These are phyloP conservation scores for Drosophila sp. DNA, from an alignment of 1,140 invertebrate genomes.

Conservation along the genomic window DNA sequence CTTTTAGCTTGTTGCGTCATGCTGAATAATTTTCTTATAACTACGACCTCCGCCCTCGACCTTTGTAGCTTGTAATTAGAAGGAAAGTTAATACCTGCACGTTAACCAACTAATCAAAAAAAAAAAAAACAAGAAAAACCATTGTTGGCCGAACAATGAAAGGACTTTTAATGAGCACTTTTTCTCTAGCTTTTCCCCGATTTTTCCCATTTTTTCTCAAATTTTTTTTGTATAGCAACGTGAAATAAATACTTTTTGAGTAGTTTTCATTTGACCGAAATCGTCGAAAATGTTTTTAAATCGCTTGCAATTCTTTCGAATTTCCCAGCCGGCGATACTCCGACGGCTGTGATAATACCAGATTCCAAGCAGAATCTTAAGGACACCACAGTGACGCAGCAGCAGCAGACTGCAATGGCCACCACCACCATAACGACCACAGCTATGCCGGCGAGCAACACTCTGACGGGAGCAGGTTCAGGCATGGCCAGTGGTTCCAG, in stretches of 20 bases:
- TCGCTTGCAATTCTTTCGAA: neutral
- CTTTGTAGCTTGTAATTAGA: conserved; percentile 34
- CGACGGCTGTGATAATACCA: conserved; percentile 82
- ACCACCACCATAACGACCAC: conserved; percentile 72
- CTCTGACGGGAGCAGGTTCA: conserved; percentile 31
- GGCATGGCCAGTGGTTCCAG: conserved; percentile 38
- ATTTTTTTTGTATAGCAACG: conserved; percentile 2
- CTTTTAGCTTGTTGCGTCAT: conserved; percentile 15
- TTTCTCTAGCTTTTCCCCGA: conserved; percentile 1
- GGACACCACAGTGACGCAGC: conserved; percentile 72
- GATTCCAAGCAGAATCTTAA: conserved; percentile 82
- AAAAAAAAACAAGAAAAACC: neutral
- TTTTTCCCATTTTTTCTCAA: neutral
- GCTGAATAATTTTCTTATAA: conserved; percentile 10
- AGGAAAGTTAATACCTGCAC: conserved; percentile 12
- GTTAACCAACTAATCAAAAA: conserved; percentile 6
- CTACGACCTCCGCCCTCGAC: neutral
- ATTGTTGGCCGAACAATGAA: conserved; percentile 1
- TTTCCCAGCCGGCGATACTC: conserved; percentile 72
- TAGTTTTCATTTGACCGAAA: neutral
- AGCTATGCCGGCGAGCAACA: conserved; percentile 51
- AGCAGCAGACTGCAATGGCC: conserved; percentile 58
- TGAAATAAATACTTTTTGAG: neutral
- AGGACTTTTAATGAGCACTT: conserved; percentile 12
- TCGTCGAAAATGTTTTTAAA: neutral